Percentiles rank a stretch among this genome's conserved stretches.
phyloP scores from a whole-genome alignment of 2,888 invertebrate species.

The Trichopria drosophilae region DNA sequence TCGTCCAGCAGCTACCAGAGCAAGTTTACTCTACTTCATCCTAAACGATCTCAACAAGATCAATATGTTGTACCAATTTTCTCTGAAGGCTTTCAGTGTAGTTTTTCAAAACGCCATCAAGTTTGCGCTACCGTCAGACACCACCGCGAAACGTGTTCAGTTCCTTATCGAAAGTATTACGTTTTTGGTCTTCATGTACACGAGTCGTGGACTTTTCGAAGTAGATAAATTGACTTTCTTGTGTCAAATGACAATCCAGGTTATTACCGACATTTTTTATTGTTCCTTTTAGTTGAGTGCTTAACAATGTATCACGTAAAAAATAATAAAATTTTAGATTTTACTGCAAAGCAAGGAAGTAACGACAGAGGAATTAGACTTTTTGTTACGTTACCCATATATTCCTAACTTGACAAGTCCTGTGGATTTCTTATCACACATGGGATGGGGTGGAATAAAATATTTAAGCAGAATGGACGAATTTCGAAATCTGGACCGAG shows the following conservation, averaged over 20 bases:
- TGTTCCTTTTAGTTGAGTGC: no score
- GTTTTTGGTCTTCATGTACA: slow-evolving; percentile 83
- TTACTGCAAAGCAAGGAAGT: slow-evolving; percentile 69
- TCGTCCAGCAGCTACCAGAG: slow-evolving; percentile 81
- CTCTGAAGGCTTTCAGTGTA: slow-evolving; percentile 88
- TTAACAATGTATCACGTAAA: background rate
- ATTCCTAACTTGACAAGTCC: slow-evolving; percentile 75
- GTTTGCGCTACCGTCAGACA: slow-evolving; percentile 70
- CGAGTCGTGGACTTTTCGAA: slow-evolving; percentile 88
- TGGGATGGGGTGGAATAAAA: slow-evolving; percentile 82
- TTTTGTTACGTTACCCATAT: slow-evolving; percentile 82
- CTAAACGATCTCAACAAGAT: slow-evolving; percentile 89
- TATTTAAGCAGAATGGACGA: slow-evolving; percentile 75
- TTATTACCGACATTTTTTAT: slow-evolving; percentile 48
- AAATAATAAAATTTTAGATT: slow-evolving; percentile 62
- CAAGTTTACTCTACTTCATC: slow-evolving; percentile 90
- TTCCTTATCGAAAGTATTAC: slow-evolving; percentile 87
- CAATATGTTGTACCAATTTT: slow-evolving; percentile 95
- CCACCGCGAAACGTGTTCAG: slow-evolving; percentile 71
- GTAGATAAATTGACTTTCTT: slow-evolving; percentile 88
- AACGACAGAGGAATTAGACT: slow-evolving; percentile 77
- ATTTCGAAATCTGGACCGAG: slow-evolving; percentile 83
- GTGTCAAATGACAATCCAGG: slow-evolving; percentile 83
- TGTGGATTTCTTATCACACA: slow-evolving; percentile 79
- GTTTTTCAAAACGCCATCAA: slow-evolving; percentile 86